Conservation (phyloP, 2,797 vertebrate species). For the Chelonia mydas region DNA sequence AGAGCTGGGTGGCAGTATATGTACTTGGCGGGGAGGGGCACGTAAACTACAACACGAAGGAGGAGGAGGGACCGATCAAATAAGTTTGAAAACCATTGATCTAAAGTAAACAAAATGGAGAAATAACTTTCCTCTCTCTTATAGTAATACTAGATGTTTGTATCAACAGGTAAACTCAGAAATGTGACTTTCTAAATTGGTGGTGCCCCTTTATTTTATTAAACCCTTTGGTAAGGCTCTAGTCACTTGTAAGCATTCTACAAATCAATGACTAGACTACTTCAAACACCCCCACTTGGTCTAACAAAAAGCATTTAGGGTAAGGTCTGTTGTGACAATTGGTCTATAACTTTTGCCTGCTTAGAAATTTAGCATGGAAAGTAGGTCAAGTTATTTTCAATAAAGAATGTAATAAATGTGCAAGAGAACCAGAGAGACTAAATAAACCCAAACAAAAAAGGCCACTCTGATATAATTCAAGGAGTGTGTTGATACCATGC, state of each 20-base stretch:
- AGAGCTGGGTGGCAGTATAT: too few relatives aligned
- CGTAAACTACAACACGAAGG: too few relatives aligned
- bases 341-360: neutral
- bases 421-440: neutral
- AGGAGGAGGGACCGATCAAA: too few relatives aligned
- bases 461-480: too few relatives aligned
- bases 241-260: neutral
- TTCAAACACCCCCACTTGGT: neutral
- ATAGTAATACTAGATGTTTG: neutral
- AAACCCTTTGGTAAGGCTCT: neutral
- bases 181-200: neutral
- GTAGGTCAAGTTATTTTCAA: neutral
- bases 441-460: neutral
- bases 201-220: neutral
- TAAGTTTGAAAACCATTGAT: neutral
- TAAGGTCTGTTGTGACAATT: neutral
- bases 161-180: neutral
- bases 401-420: neutral
- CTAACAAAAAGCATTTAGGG: neutral
- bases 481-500: too few relatives aligned
- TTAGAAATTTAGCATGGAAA: neutral
- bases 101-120: neutral
- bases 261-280: neutral
- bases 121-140: neutral
- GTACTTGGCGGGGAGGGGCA: too few relatives aligned